Base-by-base conservation (phyloP, 2,888 invertebrate genomes). In the Lochmaea crataegi region DNA sequence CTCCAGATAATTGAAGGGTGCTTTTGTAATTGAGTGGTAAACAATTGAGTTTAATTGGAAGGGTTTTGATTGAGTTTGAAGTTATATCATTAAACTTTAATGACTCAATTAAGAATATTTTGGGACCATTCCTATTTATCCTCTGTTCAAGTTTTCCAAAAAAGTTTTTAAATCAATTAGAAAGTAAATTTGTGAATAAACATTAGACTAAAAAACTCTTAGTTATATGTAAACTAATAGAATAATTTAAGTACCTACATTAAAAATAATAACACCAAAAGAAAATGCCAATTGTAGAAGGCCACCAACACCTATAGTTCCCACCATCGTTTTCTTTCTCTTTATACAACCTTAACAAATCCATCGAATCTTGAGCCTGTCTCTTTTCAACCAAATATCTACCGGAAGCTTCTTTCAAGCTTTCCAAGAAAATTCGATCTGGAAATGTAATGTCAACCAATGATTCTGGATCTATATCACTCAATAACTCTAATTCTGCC, bases 381-480 rank as follows among this genome's bases (percentile, higher is more conserved):
- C 95, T 90, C 86, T 95, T 95, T 84, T 95, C 95, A 82, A 92
- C 90, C 80, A 95, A 88, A 86, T 82, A 84, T 58, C 84, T 75
- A 84, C 94, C 94, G 81, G 95, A 94, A 42, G 94, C 94, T 88
- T 95, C 95, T 86, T 95, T 94, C 77, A 94, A 88, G 86, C 94
- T 93, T 84, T 94, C 93, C 83, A 94, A 86, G 84, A 95, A 95
- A 80, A 92, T 91, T 85, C 91, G 91, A 85, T 92, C 92, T 79
- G 91, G 93, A 77, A 85, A 90, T 84, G 91, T 91, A 82, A 96
- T 93, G 84, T 96, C 95, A 72, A 93, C 93, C 82, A 96, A 89
- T 77, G 94, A 94, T 78, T 96, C 95, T 9, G 95, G 95, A 87
- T 96, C 95, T 95, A 96, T 96, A 84, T 96, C 95, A 74, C 95